Conservation (phyloP, 2,888 invertebrate genomes). For the Dorcus parallelipipedus region DNA sequence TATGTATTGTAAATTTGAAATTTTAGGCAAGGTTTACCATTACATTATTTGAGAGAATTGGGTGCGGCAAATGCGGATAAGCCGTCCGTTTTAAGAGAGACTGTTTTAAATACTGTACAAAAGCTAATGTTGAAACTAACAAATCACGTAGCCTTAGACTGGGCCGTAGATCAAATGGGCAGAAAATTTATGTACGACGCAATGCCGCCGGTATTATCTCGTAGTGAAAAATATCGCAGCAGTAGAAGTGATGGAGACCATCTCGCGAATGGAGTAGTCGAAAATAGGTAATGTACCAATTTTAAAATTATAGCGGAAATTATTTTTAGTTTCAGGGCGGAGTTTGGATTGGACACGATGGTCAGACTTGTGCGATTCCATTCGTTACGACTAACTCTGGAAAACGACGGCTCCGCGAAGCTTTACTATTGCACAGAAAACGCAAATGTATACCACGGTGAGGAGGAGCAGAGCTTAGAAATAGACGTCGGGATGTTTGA, state of each 20-base stretch:
- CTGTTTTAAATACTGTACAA: conserved; percentile 55
- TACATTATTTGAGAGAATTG: conserved; percentile 70
- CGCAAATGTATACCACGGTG: conserved; percentile 78
- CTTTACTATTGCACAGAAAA: conserved; percentile 85
- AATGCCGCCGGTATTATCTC: conserved; percentile 75
- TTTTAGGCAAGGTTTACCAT: conserved; percentile 66
- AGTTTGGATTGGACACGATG: conserved; percentile 60
- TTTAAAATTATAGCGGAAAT: conserved; percentile 6
- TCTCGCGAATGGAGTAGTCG: conserved; percentile 62
- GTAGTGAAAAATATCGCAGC: conserved; percentile 65
- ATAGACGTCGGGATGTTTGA: conserved; percentile 66
- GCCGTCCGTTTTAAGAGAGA: conserved; percentile 39
- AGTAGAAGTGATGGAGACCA: conserved; percentile 70
- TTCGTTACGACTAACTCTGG: conserved; percentile 59
- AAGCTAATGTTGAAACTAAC: conserved; percentile 59
- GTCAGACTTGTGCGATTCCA: conserved; percentile 59
- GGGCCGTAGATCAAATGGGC: conserved; percentile 83
- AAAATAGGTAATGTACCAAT: conserved; percentile 46
- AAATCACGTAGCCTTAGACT: conserved; percentile 65
- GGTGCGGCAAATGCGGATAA: conserved; percentile 64
- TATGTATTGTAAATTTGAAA: not conserved
- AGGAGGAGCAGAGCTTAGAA: conserved; percentile 73
- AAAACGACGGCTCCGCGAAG: conserved; percentile 64
- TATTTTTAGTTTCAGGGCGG: conserved; percentile 48
- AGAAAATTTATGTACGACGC: conserved; percentile 82